Evolutionary conservation across 2,888 invertebrate species (phyloP).

Genomic region (Hydroisotoma schaefferi): DNA sequence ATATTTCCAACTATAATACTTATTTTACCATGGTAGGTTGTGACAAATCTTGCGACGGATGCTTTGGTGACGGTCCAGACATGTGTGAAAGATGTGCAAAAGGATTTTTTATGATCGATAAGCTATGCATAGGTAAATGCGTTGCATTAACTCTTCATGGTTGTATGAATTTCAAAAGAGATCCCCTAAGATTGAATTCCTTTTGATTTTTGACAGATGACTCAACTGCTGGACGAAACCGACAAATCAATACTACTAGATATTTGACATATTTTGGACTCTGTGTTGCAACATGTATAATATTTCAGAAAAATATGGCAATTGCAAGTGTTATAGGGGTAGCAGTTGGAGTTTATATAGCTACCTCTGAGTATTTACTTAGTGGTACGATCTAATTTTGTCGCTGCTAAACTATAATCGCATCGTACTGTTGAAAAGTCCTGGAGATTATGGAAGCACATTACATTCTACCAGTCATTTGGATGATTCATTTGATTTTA

Average conservation of each 20-base stretch:
- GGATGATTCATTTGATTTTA: no score
- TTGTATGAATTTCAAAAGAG: no score
- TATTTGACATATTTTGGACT: constrained; percentile 82
- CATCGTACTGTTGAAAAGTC: no score
- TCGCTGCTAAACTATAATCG: no score
- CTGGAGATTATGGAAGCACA: no score
- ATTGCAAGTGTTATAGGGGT: constrained; percentile 75
- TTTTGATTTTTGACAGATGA: no score
- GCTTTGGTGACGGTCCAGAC: constrained; percentile 85
- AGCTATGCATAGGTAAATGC: constrained; percentile 74
- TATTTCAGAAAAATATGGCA: constrained; percentile 73
- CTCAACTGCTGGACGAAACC: constrained; percentile 40
- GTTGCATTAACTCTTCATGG: no score
- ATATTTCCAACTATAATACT: constrained; percentile 19
- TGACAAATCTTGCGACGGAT: constrained; percentile 77
- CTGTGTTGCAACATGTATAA: constrained; percentile 77
- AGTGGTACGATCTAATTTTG: constrained; percentile 25
- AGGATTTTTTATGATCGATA: constrained; percentile 68
- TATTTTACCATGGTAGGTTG: no score
- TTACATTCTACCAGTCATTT: no score
- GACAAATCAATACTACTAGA: constrained; percentile 61
- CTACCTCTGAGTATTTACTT: constrained; percentile 77
- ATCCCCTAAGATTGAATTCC: no score
- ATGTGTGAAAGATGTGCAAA: constrained; percentile 78
- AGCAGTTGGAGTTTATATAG: constrained; percentile 75